Evolutionary conservation across 2,888 invertebrate genomes (phyloP), one percentile per base, ranked within the genome.

Genomic region (Nephrotoma flavescens): DNA sequence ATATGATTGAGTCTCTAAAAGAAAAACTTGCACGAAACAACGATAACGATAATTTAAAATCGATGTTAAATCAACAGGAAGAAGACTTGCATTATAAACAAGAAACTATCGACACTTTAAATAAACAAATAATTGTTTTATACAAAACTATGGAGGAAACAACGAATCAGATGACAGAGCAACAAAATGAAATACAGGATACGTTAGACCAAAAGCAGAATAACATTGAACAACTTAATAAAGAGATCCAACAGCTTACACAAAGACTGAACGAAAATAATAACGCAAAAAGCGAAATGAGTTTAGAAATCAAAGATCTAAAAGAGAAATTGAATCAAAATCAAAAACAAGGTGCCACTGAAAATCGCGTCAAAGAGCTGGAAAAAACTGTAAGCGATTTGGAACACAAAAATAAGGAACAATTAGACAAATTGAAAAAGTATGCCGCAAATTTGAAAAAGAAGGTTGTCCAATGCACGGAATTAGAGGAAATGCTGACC

Each of bases 361-460:
- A 89, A 87, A 89, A 86, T 88, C 90, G 52, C 88, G 92, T 83
- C 91, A 91, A 87, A 87, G 92, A 92, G 88, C 90, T 90, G 88
- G 91, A 90, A 90, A 91, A 89, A 89, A 92, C 89, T 89, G 89
- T 91, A 86, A 87, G 89, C 1, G 90, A 92, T 12, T 89, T 94
- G 0, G 94, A 95, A 89, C 91, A 90, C 6, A 95, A 95, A 89
- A 94, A 94, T 88, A 95, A 94, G 89, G 94, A 95, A 86, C 94
- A 95, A 88, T 90, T 95, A 86, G 96, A 96, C 87, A 96, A 96
- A 90, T 93, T 96, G 89, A 96, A 96, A 89, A 96, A 96, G 89
- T 94, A 95, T 89, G 96, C 96, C 0, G 93, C 95, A 0, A 95
- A 94, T 89, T 92, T 96, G 9, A 96, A 96, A 90, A 96, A 95